Percentiles rank a stretch among this genome's conserved stretches.
Evolutionary conservation across 2,797 vertebrate genomes (phyloP).

Genomic region (Propithecus deckenii): DNA sequence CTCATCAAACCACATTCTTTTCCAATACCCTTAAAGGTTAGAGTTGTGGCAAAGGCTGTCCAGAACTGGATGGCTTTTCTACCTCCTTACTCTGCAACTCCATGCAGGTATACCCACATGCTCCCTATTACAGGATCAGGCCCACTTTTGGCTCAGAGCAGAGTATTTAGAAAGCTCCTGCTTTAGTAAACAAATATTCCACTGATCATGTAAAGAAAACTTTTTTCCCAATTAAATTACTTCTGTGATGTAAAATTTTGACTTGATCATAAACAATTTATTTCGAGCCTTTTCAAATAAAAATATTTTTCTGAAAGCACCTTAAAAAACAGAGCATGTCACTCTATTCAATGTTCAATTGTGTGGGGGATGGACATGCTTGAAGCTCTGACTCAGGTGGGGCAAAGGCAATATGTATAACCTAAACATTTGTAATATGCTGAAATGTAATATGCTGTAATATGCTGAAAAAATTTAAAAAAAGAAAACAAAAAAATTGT

Average conservation of each 20-base stretch:
- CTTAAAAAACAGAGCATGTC: neutral
- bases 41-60: neutral
- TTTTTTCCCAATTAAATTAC: slow-evolving; percentile 27
- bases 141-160: neutral
- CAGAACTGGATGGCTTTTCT: neutral
- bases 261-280: slow-evolving; percentile 4
- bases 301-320: slow-evolving; percentile 10
- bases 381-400: too few relatives aligned
- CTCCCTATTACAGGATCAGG: neutral
- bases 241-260: neutral
- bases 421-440: too few relatives aligned
- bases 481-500: neutral
- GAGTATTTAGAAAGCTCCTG: neutral
- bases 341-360: neutral
- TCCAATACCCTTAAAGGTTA: slow-evolving; percentile 22
- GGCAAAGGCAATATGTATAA: too few relatives aligned
- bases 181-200: slow-evolving; percentile 43
- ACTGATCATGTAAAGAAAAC: slow-evolving; percentile 3
- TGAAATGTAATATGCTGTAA: too few relatives aligned
- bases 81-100: neutral
- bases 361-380: neutral
- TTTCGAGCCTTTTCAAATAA: slow-evolving; percentile 27
- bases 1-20: slow-evolving; percentile 41
- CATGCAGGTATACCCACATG: neutral
- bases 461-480: too few relatives aligned